Evolutionary conservation across 2,888 invertebrate genomes (phyloP), one percentile per base, ranked within the genome.

Genomic region (Willowsia nigromaculata): DNA sequence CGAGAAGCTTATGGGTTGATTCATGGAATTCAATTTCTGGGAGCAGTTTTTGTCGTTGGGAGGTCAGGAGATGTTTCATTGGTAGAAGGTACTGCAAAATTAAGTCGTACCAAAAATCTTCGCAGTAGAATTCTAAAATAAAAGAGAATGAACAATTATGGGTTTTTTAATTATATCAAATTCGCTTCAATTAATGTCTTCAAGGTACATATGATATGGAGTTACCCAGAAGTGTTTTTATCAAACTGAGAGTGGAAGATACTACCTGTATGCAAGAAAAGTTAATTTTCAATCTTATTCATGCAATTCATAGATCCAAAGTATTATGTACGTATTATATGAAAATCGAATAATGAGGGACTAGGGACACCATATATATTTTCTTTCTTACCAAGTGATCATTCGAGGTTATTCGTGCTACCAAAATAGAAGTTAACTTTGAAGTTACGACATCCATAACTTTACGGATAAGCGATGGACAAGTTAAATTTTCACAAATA

Each of bases 111-210:
- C 92, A 92, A 62, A 92, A 85, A 80, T 92, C 92, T 74, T 92
- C 92, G 43, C 92, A 92, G 76, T 92, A 92, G 40, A 91, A 92
- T 80, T 91, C 90, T n/a, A n/a, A n/a, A n/a, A n/a, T n/a, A n/a
- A n/a, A n/a, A n/a, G n/a, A n/a, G n/a, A n/a, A n/a, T n/a, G n/a
- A n/a, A n/a, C n/a, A n/a, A n/a, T n/a, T n/a, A n/a, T n/a, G n/a
- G n/a, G n/a, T n/a, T n/a, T n/a, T n/a, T n/a, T n/a, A n/a, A n/a
- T n/a, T n/a, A n/a, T n/a, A n/a, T n/a, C n/a, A n/a, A n/a, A n/a
- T n/a, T n/a, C n/a, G n/a, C n/a, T n/a, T n/a, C n/a, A n/a, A n/a
- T n/a, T n/a, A n/a, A n/a, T n/a, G n/a, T n/a, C n/a, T n/a, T n/a
- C n/a, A n/a, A n/a, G n/a, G n/a, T n/a, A n/a, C n/a, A n/a, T n/a